phyloP scores from a whole-genome alignment of 2,113 vertebrate genomes.

The Sphaerodactylus townsendi region DNA sequence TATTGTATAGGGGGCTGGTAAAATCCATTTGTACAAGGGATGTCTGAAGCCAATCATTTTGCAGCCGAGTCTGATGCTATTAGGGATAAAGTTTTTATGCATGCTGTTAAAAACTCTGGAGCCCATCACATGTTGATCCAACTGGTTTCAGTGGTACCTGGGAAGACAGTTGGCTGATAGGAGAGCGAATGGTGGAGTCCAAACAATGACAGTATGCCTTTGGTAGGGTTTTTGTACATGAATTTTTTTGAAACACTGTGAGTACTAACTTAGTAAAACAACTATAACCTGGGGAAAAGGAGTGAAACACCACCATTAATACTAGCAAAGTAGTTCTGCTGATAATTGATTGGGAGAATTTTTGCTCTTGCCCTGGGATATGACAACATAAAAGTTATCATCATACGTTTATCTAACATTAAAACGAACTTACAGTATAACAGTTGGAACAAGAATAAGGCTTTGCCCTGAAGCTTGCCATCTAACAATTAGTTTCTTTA shows the following conservation, averaged over 20 bases:
- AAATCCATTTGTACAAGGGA: not conserved
- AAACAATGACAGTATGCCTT: not conserved
- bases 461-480: not conserved
- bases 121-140: not conserved
- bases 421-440: not conserved
- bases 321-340: slow-evolving; percentile 61
- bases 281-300: not conserved
- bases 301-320: not conserved
- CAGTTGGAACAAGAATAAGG: not conserved
- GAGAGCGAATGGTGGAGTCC: not conserved
- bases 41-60: not conserved
- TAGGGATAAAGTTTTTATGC: not conserved
- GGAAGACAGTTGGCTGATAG: not conserved
- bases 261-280: too few species aligned
- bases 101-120: not conserved
- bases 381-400: slow-evolving; percentile 31
- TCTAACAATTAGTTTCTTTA: slow-evolving; percentile 28
- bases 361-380: slow-evolving; percentile 30
- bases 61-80: not conserved
- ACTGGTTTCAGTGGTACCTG: too few species aligned
- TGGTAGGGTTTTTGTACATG: too few species aligned
- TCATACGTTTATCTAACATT: not conserved
- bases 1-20: too few species aligned
- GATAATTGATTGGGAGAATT: slow-evolving; percentile 53
- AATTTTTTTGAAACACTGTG: not conserved